These are phyloP conservation scores for Diarsia brunnea DNA, from an alignment of 2,888 invertebrate genomes.

Conservation along the genomic window DNA sequence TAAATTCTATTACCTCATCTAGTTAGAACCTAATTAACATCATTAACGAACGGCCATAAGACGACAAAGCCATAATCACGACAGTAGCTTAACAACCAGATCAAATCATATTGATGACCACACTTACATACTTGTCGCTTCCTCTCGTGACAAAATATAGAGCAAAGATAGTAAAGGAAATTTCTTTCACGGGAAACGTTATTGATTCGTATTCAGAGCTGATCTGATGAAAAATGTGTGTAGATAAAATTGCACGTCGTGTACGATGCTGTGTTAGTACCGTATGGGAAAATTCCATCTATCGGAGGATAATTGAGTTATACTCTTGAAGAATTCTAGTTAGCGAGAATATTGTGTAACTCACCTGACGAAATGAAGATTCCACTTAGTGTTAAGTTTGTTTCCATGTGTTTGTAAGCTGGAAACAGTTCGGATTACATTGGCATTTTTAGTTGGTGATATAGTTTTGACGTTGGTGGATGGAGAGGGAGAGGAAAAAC, in stretches of 20 bases:
- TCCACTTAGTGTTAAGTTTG: slow-evolving; percentile 23
- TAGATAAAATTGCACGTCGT: slow-evolving; percentile 59
- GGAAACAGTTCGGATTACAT: not conserved
- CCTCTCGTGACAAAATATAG: slow-evolving; percentile 1
- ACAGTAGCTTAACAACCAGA: slow-evolving; percentile 20
- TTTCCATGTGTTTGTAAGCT: not conserved
- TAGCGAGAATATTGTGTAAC: slow-evolving; percentile 53
- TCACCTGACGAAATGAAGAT: slow-evolving; percentile 44
- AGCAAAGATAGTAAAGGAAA: not conserved
- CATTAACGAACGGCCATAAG: not conserved
- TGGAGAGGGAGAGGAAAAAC: too few species aligned
- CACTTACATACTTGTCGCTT: slow-evolving; percentile 16
- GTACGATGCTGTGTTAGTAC: slow-evolving; percentile 28
- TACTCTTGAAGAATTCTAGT: slow-evolving; percentile 64
- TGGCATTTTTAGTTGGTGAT: not conserved
- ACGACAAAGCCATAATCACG: slow-evolving; percentile 4
- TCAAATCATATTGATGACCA: slow-evolving; percentile 7
- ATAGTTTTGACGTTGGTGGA: too few species aligned
- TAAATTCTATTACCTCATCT: not conserved
- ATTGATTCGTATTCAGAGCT: slow-evolving; percentile 41
- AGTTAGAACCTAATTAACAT: slow-evolving; percentile 11
- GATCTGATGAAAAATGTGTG: slow-evolving; percentile 69
- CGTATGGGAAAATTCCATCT: slow-evolving; percentile 20
- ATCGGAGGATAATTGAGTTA: slow-evolving; percentile 74
- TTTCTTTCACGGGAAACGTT: slow-evolving; percentile 20